Evolutionary conservation across 2,113 vertebrate genomes (phyloP), one percentile per base, ranked within the genome.

Genomic region (Progne subis): DNA sequence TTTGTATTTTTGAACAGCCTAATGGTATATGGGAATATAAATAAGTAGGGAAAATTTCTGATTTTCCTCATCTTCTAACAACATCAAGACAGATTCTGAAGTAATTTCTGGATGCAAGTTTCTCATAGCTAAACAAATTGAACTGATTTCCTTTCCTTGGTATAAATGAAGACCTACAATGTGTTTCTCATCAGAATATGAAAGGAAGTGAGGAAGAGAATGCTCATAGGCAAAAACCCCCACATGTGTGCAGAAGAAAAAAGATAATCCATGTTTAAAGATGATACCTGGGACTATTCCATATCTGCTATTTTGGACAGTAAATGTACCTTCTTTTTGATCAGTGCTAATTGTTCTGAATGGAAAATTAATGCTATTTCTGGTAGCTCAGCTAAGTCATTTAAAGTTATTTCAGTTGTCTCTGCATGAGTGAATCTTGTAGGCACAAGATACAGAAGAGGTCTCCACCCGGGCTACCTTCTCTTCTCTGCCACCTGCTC

Each of bases 181-280:
- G 5, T 67, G 9, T 78, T 74, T 39, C 31, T 74, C 14, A 57
- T 70, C 7, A 57, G 37, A 65, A 34, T 69, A 53, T 23, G 34
- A 18, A 44, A 60, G 6, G 14, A 8, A 72, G 4, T 49, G 6
- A 69, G 23, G 18, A 80, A 60, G 18, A 63, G 3, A 37, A 72
- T 2, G 1, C 1, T 77, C 2, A 8, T 34, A 37, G 1, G 0
- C 15, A 53, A 63, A 71, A 71, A 23, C 8, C 1, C 4, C 14
- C 9, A 26, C 8, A 4, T 34, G 5, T 20, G 2, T 69, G 5
- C 29, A 60, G 12, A 52, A 57, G 2, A 31, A 67, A 64, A 82
- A 34, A 23, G 10, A 65, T 34, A 26, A 6, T 44, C 19, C 4
- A 23, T 32, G 2, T 63, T 77, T 86, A 77, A 89, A 68, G 41